Evolutionary conservation across 2,888 invertebrate species (phyloP).

Genomic region (Odontocerum albicorne): DNA sequence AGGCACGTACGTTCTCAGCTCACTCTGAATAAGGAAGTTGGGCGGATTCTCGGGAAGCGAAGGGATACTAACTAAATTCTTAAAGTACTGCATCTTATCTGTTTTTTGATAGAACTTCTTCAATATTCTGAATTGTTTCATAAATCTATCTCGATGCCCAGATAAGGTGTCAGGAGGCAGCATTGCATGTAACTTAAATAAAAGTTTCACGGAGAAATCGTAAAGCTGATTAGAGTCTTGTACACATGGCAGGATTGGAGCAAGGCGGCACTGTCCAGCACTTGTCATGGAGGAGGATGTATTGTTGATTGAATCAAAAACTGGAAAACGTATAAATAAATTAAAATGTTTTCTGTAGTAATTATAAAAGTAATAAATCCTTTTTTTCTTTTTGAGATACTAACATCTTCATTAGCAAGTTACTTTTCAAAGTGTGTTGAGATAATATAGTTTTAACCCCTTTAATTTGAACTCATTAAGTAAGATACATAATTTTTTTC

Average conservation of each 20-base stretch:
- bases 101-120: slow-evolving; percentile 93
- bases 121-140: slow-evolving; percentile 84
- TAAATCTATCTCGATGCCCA: slow-evolving; percentile 90
- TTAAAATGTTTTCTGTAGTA: no score
- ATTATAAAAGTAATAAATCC: no score
- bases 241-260: slow-evolving; percentile 92
- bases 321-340: no score
- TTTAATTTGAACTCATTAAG: no score
- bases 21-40: slow-evolving; percentile 91
- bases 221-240: slow-evolving; percentile 96
- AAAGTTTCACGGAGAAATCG: slow-evolving; percentile 93
- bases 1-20: slow-evolving; percentile 90
- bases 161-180: slow-evolving; percentile 87
- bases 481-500: no score
- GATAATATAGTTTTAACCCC: no score
- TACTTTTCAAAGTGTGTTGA: no score
- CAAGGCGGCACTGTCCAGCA: slow-evolving; percentile 94
- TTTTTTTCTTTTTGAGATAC: no score
- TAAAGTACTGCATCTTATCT: slow-evolving; percentile 95
- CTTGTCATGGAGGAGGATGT: slow-evolving; percentile 96
- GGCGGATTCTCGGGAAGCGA: slow-evolving; percentile 91
- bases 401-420: no score
- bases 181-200: slow-evolving; percentile 91
- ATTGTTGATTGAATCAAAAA: slow-evolving; percentile 91
- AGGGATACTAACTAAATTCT: slow-evolving; percentile 91